These are phyloP conservation scores for Atrichornis clamosus DNA, from an alignment of 2,113 vertebrate genomes.

Conservation along the genomic window DNA sequence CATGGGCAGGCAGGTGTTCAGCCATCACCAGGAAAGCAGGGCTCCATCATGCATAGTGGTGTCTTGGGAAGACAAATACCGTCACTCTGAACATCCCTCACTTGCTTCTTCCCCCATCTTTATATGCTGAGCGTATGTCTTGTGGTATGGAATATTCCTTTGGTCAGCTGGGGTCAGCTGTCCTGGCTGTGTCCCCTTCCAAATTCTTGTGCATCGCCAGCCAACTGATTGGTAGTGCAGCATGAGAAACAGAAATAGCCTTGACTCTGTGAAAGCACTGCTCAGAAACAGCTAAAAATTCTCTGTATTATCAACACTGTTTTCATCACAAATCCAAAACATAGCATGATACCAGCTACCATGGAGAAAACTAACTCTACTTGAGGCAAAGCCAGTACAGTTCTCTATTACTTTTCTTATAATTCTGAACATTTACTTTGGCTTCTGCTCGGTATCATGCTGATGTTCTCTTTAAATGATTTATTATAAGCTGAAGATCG, in stretches of 20 bases:
- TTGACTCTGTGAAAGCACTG: neutral
- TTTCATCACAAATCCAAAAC: neutral
- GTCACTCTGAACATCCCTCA: accelerated
- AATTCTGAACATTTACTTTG: neutral
- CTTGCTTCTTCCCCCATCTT: neutral
- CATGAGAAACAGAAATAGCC: neutral
- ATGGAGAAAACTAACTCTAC: neutral
- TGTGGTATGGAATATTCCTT: neutral
- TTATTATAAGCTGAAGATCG: neutral
- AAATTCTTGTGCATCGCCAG: neutral
- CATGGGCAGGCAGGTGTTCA: neutral
- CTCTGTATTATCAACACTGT: neutral
- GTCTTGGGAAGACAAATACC: neutral
- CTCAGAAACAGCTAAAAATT: neutral
- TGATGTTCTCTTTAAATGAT: neutral
- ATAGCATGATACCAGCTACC: neutral
- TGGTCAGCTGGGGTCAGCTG: neutral
- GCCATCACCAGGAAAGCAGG: neutral
- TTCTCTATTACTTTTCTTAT: neutral
- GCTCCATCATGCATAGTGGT: accelerated
- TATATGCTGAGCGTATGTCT: neutral
- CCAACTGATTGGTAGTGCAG: neutral
- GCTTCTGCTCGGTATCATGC: neutral
- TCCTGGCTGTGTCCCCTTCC: neutral
- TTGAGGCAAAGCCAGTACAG: neutral